Percentiles rank a stretch among this genome's conserved stretches.
Evolutionary conservation across 2,797 vertebrate species (phyloP).

Genomic region (Phoebastria nigripes): DNA sequence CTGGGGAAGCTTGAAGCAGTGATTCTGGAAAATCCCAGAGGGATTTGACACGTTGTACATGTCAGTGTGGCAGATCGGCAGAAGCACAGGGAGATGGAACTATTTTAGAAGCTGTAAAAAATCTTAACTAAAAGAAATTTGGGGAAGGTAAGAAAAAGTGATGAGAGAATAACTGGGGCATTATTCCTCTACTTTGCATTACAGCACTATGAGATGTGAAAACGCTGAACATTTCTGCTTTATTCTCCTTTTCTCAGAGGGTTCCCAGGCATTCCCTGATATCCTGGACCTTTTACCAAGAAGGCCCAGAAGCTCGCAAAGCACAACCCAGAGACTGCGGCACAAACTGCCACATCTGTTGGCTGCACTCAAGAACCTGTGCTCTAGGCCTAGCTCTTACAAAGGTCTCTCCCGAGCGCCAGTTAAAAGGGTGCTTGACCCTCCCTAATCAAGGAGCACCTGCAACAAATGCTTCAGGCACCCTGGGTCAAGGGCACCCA

Average conservation of each 20-base stretch:
- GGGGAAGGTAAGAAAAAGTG: not conserved
- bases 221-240: not conserved
- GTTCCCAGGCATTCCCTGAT: not conserved
- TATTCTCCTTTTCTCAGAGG: not conserved
- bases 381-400: not conserved
- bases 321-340: rapidly evolving
- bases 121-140: not conserved
- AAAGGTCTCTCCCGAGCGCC: not conserved
- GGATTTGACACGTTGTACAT: not conserved
- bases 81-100: not conserved
- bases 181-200: not conserved
- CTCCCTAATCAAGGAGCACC: not conserved
- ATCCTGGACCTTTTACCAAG: not conserved
- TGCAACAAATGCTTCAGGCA: not conserved
- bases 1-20: not conserved
- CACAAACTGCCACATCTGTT: not conserved
- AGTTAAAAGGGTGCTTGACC: not conserved
- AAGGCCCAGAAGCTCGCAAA: not conserved
- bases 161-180: not conserved
- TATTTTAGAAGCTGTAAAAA: not conserved
- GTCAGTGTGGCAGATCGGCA: not conserved
- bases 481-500: not conserved
- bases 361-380: not conserved
- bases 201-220: not conserved
- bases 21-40: not conserved